Percentiles rank a stretch among this genome's conserved stretches.
Evolutionary conservation across 2,888 invertebrate genomes (phyloP).

Genomic region (Pecten maximus): DNA sequence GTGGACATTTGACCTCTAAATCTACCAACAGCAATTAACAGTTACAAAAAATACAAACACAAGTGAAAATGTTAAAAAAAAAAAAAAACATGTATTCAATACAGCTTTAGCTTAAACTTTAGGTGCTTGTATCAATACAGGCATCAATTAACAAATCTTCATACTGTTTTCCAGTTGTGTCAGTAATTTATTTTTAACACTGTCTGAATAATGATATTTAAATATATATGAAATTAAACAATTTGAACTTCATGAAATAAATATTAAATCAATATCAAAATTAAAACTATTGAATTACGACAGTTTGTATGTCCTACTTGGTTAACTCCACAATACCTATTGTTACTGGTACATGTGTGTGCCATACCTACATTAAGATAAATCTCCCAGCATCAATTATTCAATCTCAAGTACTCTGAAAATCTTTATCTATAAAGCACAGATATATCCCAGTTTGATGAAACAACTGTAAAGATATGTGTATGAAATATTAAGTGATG

Average conservation of each 20-base stretch:
- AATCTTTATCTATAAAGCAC: neutral
- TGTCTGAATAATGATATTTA: neutral
- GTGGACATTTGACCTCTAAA: neutral
- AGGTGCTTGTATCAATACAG: no score
- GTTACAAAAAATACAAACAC: no score
- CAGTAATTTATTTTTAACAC: no score
- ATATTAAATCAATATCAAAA: neutral
- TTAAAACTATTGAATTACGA: neutral
- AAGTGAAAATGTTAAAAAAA: no score
- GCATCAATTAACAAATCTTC: no score
- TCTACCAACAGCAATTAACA: no score
- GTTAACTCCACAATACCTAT: neutral
- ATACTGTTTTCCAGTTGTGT: no score
- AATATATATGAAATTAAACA: neutral
- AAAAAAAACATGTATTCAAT: neutral
- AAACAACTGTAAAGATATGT: neutral
- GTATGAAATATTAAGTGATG: neutral
- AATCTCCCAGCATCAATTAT: conserved; percentile 22
- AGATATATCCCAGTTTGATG: conserved; percentile 13
- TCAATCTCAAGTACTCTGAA: neutral
- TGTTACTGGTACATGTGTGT: conserved; percentile 27
- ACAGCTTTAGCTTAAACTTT: no score
- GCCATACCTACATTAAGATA: conserved; percentile 20
- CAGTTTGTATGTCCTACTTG: neutral
- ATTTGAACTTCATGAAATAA: neutral